These are phyloP conservation scores for Brachionus asplanchnoidis DNA, from an alignment of 1,140 invertebrate species.

Conservation along the genomic window DNA sequence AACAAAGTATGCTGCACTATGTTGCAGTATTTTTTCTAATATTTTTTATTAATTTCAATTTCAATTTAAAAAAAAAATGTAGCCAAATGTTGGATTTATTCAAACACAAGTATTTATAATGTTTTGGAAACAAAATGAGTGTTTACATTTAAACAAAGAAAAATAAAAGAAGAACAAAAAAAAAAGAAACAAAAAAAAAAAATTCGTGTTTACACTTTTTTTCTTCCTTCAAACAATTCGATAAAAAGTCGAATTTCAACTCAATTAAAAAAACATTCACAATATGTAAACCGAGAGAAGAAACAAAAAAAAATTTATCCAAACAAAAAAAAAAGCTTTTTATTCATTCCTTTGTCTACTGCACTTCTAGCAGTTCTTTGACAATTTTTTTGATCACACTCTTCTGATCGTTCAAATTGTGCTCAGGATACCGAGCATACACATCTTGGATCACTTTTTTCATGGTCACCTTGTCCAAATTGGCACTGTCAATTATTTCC, in stretches of 20 bases:
- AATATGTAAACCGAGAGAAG: not conserved
- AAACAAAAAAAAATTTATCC: not conserved
- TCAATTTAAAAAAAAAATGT: no score
- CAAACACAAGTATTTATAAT: not conserved
- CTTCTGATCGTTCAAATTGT: constrained; percentile 74
- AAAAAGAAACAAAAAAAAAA: not conserved
- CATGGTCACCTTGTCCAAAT: constrained; percentile 82
- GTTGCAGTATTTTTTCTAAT: no score
- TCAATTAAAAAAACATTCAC: not conserved
- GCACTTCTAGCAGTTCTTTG: constrained; percentile 56
- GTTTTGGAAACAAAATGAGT: not conserved
- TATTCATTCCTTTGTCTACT: not conserved
- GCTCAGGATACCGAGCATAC: constrained; percentile 74
- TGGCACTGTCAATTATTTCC: constrained; percentile 72
- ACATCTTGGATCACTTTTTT: constrained; percentile 76
- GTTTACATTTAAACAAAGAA: not conserved
- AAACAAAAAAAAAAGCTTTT: not conserved
- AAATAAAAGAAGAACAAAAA: not conserved
- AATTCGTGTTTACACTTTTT: not conserved
- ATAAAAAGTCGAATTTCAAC: not conserved
- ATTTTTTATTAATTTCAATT: no score
- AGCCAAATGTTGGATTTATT: not conserved
- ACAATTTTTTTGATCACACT: constrained; percentile 77
- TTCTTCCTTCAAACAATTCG: not conserved
- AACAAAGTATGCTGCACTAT: no score